Base-by-base conservation (phyloP, 2,797 vertebrate species). In the Sebastes cheni region DNA sequence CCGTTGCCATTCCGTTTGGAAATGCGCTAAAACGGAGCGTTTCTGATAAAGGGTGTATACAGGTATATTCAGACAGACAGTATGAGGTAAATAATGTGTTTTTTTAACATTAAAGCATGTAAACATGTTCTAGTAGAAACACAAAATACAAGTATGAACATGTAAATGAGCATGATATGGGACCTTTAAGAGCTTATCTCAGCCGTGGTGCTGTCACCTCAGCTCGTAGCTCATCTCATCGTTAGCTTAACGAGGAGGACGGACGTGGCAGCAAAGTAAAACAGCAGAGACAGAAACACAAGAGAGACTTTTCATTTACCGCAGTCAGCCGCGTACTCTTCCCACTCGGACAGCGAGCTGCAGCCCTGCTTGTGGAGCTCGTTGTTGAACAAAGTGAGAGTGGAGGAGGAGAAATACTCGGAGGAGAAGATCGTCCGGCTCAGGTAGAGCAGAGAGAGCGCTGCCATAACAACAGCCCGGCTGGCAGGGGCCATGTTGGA, bases 321-420 rank as follows among this genome's bases (percentile, higher is more conserved):
- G 92, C 96, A 97, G 91, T 97, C 96, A 2, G 95, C 86, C 25
- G 95, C 88, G 88, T 94, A 95, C 65, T 97, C 96, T 74, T 97
- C 96, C 96, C 95, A 95, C 55, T 96, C 96, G 67, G 96, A 94
- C 61, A 94, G 89, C 79, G 95, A 95, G 86, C 92, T 92, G 86
- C 96, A 97, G 55, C 95, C 95, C 85, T 96, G 96, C 80, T 95
- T 94, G 88, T 94, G 93, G 50, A 96, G 93, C 69, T 96, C 95
- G 11, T 91, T 95, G 89, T 95, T 95, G 91, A 96, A 96, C 61
- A 96, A 72, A 3, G 94, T 94, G 64, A 96, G 92, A 0, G 94
- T 94, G 78, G 96, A 96, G 88, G 96, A 95, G 78, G 96, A 96
- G 88, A 96, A 95, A 60, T 90, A 94, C 80, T 97, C 95, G 13